A percentile compares a stretch with the other conserved stretches of the same genome.
phyloP scores from a whole-genome alignment of 2,888 invertebrate genomes.

The Chalcosyrphus nemorum region DNA sequence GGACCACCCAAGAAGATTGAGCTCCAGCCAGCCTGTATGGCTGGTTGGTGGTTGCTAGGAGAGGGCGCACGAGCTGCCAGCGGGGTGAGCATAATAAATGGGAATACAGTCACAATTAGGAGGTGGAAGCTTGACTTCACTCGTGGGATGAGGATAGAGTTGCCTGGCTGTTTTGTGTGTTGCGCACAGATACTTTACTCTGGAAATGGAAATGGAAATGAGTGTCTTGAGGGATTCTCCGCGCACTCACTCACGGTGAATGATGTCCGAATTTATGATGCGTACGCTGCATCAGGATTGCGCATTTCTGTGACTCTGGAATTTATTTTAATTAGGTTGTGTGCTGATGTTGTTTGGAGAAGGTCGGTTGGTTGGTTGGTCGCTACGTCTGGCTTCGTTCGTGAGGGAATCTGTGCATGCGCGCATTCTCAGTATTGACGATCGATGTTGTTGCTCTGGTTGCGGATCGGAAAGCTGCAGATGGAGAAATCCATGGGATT shows the following conservation, averaged over 20 bases:
- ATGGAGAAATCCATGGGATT: constrained; percentile 26
- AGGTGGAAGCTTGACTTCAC: constrained; percentile 65
- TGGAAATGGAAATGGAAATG: constrained; percentile 72
- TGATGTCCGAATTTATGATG: constrained; percentile 73
- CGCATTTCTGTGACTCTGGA: constrained; percentile 71
- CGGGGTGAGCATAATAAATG: constrained; percentile 67
- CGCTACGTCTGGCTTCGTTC: constrained; percentile 3
- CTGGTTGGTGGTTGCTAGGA: constrained; percentile 46
- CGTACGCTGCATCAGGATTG: constrained; percentile 71
- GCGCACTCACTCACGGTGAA: constrained; percentile 72
- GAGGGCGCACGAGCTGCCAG: constrained; percentile 31
- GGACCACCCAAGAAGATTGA: constrained; percentile 72
- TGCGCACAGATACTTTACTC: too few relatives aligned
- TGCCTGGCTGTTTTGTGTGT: constrained; percentile 48
- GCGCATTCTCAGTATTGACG: constrained; percentile 59
- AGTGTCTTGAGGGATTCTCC: constrained; percentile 73
- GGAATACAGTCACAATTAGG: constrained; percentile 73
- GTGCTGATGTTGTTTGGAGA: constrained; percentile 68
- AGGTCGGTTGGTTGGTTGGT: constrained; percentile 6
- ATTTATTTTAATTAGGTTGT: constrained; percentile 73
- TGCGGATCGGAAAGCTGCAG: constrained; percentile 1
- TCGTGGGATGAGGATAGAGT: constrained; percentile 71
- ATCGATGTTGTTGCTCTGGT: constrained; percentile 44
- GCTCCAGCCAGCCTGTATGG: constrained; percentile 72
- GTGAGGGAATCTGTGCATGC: constrained; percentile 64